phyloP scores from a whole-genome alignment of 2,888 invertebrate genomes.

The Drosophila picticornis region DNA sequence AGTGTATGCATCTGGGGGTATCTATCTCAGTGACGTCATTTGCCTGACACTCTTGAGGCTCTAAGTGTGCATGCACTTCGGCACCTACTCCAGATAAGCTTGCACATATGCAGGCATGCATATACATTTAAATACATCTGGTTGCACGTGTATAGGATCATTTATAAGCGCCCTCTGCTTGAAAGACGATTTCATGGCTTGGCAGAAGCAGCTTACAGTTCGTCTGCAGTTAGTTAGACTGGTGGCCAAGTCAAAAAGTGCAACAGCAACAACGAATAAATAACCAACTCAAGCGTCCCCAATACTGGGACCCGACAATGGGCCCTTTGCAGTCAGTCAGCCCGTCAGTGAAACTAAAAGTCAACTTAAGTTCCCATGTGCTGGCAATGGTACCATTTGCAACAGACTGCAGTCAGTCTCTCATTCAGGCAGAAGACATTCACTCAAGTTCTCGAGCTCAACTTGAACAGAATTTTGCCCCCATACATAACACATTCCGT shows the following conservation, averaged over 20 bases:
- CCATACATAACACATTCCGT: neutral
- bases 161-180: constrained; percentile 39
- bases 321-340: constrained; percentile 2
- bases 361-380: constrained; percentile 7
- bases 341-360: neutral
- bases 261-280: constrained; percentile 1
- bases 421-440: neutral
- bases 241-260: constrained; percentile 4
- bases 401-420: constrained; percentile 5
- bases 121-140: constrained; percentile 29
- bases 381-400: constrained; percentile 28
- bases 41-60: constrained; percentile 62
- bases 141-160: constrained; percentile 7
- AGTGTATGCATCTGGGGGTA: constrained; percentile 40
- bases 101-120: neutral
- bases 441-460: neutral
- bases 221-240: neutral
- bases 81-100: constrained; percentile 34
- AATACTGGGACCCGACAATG: neutral
- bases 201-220: neutral
- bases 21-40: constrained; percentile 67
- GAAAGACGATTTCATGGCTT: constrained; percentile 23
- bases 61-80: constrained; percentile 68
- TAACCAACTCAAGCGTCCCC: neutral
- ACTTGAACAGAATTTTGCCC: neutral